Conservation (phyloP, 2,888 invertebrate genomes). For the Drosophila tripunctata region DNA sequence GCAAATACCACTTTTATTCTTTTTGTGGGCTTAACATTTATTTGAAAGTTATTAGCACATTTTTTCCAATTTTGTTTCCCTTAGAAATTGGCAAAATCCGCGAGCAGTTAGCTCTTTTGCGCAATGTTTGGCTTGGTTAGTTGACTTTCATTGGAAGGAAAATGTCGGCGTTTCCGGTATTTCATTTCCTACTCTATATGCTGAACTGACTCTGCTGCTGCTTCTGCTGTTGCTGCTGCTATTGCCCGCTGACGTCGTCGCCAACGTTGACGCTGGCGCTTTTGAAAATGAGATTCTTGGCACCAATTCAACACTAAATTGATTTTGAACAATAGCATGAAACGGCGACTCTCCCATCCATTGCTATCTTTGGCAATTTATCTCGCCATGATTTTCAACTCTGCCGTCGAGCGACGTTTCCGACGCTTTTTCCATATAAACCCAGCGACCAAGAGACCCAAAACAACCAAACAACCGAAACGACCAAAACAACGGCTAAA, state of each 20-base stretch:
- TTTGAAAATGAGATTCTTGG: conserved; percentile 83
- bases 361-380: conserved; percentile 74
- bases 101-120: conserved; percentile 14
- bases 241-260: conserved; percentile 12
- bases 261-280: conserved; percentile 26
- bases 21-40: conserved; percentile 48
- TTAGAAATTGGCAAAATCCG: conserved; percentile 24
- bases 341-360: conserved; percentile 42
- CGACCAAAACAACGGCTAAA: conserved; percentile 28
- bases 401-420: conserved; percentile 51
- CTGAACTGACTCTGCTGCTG: conserved; percentile 39
- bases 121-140: conserved; percentile 33
- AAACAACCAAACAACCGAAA: no score
- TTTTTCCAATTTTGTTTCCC: conserved; percentile 38
- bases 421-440: conserved; percentile 37
- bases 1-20: conserved; percentile 22
- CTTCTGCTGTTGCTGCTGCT: not conserved
- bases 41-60: conserved; percentile 62
- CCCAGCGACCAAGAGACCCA: not conserved
- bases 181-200: conserved; percentile 57
- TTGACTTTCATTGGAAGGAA: conserved; percentile 49
- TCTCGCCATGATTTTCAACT: conserved; percentile 68
- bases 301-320: conserved; percentile 83
- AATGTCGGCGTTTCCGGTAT: conserved; percentile 55
- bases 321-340: conserved; percentile 81